Conservation (phyloP, 2,888 invertebrate genomes). For the Phytoseiulus persimilis region DNA sequence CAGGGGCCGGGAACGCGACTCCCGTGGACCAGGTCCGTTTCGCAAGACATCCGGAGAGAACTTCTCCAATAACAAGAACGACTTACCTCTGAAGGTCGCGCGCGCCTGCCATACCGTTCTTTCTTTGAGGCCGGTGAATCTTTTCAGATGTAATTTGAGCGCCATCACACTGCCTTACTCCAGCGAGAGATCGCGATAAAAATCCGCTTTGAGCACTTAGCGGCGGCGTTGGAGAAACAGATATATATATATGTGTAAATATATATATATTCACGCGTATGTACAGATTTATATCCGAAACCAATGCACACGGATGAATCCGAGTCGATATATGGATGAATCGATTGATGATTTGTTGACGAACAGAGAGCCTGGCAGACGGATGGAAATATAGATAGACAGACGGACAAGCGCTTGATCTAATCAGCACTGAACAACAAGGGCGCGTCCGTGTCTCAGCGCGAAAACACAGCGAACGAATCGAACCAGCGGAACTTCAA, state of each 20-base stretch:
- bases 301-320: background rate
- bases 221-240: conserved; percentile 40
- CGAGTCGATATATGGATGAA: background rate
- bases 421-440: background rate
- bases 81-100: conserved; percentile 52
- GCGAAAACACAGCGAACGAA: background rate
- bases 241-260: background rate
- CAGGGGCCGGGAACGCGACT: too few species aligned
- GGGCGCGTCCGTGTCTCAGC: background rate
- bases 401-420: background rate
- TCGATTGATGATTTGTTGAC: background rate
- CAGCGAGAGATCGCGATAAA: conserved; percentile 26
- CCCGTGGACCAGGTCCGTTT: too few species aligned
- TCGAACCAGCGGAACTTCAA: background rate
- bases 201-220: background rate
- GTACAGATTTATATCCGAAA: conserved; percentile 36
- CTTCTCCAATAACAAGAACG: too few species aligned
- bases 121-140: conserved; percentile 60
- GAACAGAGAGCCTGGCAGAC: background rate
- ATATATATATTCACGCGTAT: conserved; percentile 38
- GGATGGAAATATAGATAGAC: background rate
- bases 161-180: conserved; percentile 56
- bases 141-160: conserved; percentile 60
- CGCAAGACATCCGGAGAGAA: too few species aligned
- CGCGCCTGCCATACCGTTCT: conserved; percentile 62